Percentiles rank a stretch among this genome's conserved stretches.
Conservation (phyloP, 2,113 vertebrate species). For the Hepsetus odoe region DNA sequence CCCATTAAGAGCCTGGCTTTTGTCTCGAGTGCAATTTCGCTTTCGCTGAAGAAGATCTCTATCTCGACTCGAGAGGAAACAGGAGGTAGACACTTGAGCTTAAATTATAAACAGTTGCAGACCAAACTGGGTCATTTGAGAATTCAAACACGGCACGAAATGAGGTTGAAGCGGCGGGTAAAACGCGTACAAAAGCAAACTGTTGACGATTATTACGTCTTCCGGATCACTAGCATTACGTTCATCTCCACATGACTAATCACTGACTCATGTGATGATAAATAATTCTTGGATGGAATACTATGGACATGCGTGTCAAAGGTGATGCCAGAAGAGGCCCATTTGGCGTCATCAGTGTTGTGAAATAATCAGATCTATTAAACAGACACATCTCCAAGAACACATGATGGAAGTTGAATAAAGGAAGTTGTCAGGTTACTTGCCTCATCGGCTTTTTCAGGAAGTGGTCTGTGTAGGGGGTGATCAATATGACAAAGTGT, state of each 20-base stretch:
- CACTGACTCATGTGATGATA: slow-evolving; percentile 2
- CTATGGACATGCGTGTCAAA: background rate
- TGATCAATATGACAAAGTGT: no score
- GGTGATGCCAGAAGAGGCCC: background rate
- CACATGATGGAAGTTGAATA: no score
- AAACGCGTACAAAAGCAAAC: background rate
- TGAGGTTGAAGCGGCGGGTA: background rate
- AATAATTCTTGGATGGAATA: background rate
- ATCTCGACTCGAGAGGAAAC: background rate
- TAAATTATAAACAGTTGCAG: slow-evolving; percentile 11
- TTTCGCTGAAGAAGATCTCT: background rate
- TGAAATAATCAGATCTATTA: background rate
- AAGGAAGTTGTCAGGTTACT: no score
- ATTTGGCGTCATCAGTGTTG: background rate
- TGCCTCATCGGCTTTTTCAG: no score
- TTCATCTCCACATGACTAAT: background rate
- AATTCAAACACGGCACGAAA: slow-evolving; percentile 10
- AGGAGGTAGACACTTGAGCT: slow-evolving; percentile 3
- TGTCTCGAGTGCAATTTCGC: background rate
- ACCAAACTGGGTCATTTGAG: background rate
- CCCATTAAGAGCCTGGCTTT: background rate
- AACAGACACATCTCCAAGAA: no score
- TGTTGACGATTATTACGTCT: background rate
- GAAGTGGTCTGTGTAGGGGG: no score
- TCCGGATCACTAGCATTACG: background rate